Conservation (phyloP, 2,888 invertebrate genomes). For the Aphodius granarius region DNA sequence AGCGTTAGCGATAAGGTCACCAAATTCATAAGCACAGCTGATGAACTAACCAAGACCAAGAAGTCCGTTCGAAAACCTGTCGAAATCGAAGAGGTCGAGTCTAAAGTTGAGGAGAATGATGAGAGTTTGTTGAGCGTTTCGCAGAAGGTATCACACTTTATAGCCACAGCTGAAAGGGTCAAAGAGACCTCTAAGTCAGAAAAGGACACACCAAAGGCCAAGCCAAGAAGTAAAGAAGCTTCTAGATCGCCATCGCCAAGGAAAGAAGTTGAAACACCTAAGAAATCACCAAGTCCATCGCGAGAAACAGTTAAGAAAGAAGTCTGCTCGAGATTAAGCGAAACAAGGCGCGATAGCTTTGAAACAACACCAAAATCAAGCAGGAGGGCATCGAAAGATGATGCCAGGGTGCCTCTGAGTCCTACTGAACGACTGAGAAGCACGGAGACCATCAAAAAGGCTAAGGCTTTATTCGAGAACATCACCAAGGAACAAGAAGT, state of each 20-base stretch:
- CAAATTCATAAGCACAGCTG: slow-evolving; percentile 64
- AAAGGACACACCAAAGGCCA: slow-evolving; percentile 18
- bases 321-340: slow-evolving; percentile 29
- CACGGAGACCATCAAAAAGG: slow-evolving; percentile 69
- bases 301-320: slow-evolving; percentile 31
- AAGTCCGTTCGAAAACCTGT: not conserved
- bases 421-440: slow-evolving; percentile 54
- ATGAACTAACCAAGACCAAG: slow-evolving; percentile 41
- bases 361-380: slow-evolving; percentile 43
- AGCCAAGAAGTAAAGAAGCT: slow-evolving; percentile 17
- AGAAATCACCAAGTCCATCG: slow-evolving; percentile 34
- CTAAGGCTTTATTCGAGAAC: slow-evolving; percentile 72
- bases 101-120: slow-evolving; percentile 41
- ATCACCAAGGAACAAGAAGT: slow-evolving; percentile 52
- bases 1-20: slow-evolving; percentile 71
- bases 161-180: slow-evolving; percentile 63
- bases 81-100: not conserved
- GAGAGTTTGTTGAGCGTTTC: slow-evolving; percentile 64
- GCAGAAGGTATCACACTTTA: slow-evolving; percentile 66
- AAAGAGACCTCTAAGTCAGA: slow-evolving; percentile 56
- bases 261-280: slow-evolving; percentile 16
- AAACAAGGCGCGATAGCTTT: slow-evolving; percentile 20
- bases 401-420: slow-evolving; percentile 43
- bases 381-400: slow-evolving; percentile 50
- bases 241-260: not conserved